Base-by-base conservation (phyloP, 2,797 vertebrate genomes). In the Lagorchestes hirsutus region DNA sequence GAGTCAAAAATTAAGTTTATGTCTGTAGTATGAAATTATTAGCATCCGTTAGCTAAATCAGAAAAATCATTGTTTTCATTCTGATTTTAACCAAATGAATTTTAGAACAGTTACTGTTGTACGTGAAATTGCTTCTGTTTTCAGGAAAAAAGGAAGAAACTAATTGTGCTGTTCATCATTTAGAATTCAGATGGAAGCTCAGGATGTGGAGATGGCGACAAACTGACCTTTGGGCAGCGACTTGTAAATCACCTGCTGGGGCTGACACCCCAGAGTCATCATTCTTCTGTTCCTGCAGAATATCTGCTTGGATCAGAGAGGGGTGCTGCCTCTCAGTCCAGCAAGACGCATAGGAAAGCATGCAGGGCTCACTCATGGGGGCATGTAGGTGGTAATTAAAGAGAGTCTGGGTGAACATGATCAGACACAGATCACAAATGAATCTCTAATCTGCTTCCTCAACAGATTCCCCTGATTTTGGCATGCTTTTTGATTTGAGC, bases 211-310 rank as follows among this genome's bases (percentile, higher is more conserved):
- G 99, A 99, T 98, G 99, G 98, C 98, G 99, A 99, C 99, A 99
- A 99, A 98, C 99, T 99, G 97, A 99, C 99, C 91, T 99, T 99
- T 98, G 99, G 98, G 99, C 99, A 99, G 98, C 99, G 99, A 98
- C 99, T 99, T 99, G 99, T 99, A 99, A 99, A 99, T 99, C 99
- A 99, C 99, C 99, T 99, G 97, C 99, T 99, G 99, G 99, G 99
- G 97, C 98, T 99, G 98, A 99, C 98, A 93, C 99, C 99, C 98
- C 98, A 98, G 97, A 99, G 98, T 97, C 99, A 99, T 95, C 99
- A 99, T 95, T 98, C 99, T 97, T 99, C 99, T 98, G 99, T 99
- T 98, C 99, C 99, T 97, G 98, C 99, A 97, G 99, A 99, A 97
- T 99, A 99, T 99, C 99, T 99, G 55, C 99, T 98, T 98, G 98